phyloP scores from a whole-genome alignment of 1,140 invertebrate genomes.

The Wiebesia pumilae region DNA sequence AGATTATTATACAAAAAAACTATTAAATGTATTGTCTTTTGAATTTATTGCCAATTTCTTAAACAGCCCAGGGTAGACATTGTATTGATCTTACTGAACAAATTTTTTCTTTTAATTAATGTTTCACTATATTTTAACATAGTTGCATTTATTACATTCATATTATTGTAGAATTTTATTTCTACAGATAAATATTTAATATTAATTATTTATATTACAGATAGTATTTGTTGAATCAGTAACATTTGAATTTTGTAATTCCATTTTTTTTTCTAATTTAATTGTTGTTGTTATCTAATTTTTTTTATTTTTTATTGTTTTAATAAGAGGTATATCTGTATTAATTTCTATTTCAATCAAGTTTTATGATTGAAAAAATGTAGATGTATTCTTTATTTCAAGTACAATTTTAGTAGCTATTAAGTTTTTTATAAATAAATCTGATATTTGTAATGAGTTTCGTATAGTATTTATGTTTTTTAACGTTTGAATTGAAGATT shows the following conservation, averaged over 20 bases:
- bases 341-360: not conserved
- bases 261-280: not conserved
- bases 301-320: not conserved
- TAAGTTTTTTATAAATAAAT: not conserved
- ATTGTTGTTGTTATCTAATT: not conserved
- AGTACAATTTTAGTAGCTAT: conserved; percentile 17
- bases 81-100: not conserved
- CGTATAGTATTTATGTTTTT: not conserved
- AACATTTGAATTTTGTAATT: not conserved
- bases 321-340: not conserved
- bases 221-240: not conserved
- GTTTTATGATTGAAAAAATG: not conserved
- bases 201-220: too few relatives aligned
- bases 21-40: conserved; percentile 33
- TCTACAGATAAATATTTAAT: too few relatives aligned
- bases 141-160: not conserved
- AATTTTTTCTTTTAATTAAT: conserved; percentile 26
- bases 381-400: not conserved
- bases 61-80: not conserved
- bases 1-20: conserved; percentile 46
- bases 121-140: conserved; percentile 36
- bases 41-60: not conserved
- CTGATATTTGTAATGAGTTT: not conserved
- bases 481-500: not conserved
- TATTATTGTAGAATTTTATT: too few relatives aligned